Percentiles rank a stretch among this genome's conserved stretches.
phyloP scores from a whole-genome alignment of 2,113 vertebrate genomes.

The Galbula dea region DNA sequence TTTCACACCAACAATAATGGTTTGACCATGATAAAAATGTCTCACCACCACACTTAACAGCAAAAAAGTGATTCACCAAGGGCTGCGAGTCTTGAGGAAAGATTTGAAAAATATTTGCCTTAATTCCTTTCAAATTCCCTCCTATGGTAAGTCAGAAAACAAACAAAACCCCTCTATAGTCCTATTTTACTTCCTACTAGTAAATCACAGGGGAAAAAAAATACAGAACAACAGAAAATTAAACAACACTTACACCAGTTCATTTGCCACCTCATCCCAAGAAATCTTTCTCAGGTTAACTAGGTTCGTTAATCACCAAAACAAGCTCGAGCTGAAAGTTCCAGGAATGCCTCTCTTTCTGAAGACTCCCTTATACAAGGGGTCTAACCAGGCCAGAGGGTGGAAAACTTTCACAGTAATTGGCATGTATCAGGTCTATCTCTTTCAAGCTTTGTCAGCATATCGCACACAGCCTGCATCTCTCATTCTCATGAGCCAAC shows the following conservation, averaged over 20 bases:
- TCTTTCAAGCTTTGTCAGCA: not conserved
- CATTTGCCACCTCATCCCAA: not conserved
- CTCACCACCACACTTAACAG: not conserved
- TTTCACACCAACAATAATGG: not conserved
- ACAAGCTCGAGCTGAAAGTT: not conserved
- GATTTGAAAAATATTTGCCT: not conserved
- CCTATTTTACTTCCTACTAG: not conserved
- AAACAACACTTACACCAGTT: not conserved
- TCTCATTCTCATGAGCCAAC: not conserved
- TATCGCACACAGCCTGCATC: not conserved
- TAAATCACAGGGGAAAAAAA: not conserved
- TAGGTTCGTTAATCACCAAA: not conserved
- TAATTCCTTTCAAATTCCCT: not conserved
- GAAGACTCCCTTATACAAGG: not conserved
- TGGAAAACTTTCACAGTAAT: not conserved
- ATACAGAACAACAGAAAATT: not conserved
- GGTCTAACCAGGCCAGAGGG: not conserved
- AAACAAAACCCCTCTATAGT: not conserved
- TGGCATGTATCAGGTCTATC: not conserved
- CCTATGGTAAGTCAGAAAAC: not conserved
- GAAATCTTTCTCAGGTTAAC: not conserved
- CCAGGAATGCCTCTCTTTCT: not conserved
- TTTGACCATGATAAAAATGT: not conserved
- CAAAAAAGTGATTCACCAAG: not conserved
- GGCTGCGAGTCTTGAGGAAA: not conserved